phyloP scores from a whole-genome alignment of 92 coral and sea anemone genomes.

The Epizoanthus ramosus region DNA sequence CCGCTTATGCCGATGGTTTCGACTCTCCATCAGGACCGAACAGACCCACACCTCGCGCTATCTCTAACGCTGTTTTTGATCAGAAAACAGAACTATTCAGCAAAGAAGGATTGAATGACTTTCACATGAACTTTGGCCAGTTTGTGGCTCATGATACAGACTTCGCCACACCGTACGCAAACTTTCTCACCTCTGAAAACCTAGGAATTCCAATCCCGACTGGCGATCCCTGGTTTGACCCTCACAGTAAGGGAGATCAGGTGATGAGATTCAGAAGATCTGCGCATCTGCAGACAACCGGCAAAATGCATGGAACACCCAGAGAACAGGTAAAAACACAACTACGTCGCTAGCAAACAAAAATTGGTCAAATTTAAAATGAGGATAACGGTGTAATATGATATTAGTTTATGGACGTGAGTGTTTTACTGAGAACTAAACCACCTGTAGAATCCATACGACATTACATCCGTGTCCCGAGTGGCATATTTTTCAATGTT shows the following conservation, averaged over 20 bases:
- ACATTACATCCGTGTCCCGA: too few species aligned
- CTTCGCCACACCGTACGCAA: constrained; percentile 98
- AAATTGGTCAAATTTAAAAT: not conserved
- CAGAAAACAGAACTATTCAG: constrained; percentile 82
- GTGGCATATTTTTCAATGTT: too few species aligned
- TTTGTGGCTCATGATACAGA: constrained; percentile 97
- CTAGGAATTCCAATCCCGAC: constrained; percentile 88
- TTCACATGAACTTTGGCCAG: constrained; percentile 97
- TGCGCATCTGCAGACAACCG: constrained; percentile 91
- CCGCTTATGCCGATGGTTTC: constrained; percentile 84
- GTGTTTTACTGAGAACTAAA: too few species aligned
- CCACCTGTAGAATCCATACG: too few species aligned
- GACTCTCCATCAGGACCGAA: constrained; percentile 89
- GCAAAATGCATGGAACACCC: constrained; percentile 84
- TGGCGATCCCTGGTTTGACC: constrained; percentile 99
- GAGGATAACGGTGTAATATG: not conserved
- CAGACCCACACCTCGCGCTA: constrained; percentile 85
- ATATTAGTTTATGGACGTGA: too few species aligned
- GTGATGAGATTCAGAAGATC: constrained; percentile 97
- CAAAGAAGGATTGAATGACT: constrained; percentile 81
- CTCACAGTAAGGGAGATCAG: constrained; percentile 85
- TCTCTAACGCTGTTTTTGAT: constrained; percentile 89
- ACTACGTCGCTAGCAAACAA: not conserved
- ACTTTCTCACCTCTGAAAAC: constrained; percentile 90
- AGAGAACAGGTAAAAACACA: constrained; percentile 83